Percentiles rank a stretch among this genome's conserved stretches.
Evolutionary conservation across 2,797 vertebrate genomes (phyloP).

Genomic region (Takifugu ocellatus): DNA sequence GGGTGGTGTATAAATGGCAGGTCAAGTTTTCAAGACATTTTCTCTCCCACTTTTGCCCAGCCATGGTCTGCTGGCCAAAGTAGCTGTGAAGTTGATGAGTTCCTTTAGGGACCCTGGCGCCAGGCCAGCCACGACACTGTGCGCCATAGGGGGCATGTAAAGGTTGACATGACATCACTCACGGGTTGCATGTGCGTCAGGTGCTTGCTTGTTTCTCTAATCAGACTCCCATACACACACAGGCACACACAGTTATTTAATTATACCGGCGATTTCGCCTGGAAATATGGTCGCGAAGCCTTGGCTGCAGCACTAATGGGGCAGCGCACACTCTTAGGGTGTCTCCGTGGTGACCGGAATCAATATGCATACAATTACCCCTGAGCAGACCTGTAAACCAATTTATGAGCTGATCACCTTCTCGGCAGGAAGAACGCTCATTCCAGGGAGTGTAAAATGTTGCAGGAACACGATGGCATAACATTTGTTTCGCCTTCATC

Average conservation of each 20-base stretch:
- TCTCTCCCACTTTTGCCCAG: not conserved
- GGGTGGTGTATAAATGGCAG: conserved; percentile 62
- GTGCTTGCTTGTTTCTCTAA: conserved; percentile 38
- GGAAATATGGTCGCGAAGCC: conserved; percentile 47
- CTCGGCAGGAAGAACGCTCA: conserved; percentile 26
- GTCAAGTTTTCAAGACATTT: conserved; percentile 58
- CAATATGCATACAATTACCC: conserved; percentile 68
- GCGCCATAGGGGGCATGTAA: conserved; percentile 44
- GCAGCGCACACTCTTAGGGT: conserved; percentile 44
- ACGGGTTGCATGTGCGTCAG: conserved; percentile 3
- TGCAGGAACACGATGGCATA: conserved; percentile 26
- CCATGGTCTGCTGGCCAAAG: conserved; percentile 29
- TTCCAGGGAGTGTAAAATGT: conserved; percentile 33
- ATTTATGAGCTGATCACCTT: conserved; percentile 60
- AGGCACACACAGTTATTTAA: conserved; percentile 40
- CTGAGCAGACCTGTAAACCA: conserved; percentile 58
- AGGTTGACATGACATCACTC: conserved; percentile 48
- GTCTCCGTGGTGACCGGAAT: conserved; percentile 54
- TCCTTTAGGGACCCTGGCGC: conserved; percentile 48
- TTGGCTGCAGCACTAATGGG: conserved; percentile 47
- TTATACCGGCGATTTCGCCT: conserved; percentile 50
- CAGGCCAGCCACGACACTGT: conserved; percentile 42
- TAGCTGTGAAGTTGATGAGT: conserved; percentile 62
- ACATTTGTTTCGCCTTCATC: conserved; percentile 44
- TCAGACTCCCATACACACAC: conserved; percentile 19